Base-by-base conservation (phyloP, 2,888 invertebrate species). In the Luperina testacea region DNA sequence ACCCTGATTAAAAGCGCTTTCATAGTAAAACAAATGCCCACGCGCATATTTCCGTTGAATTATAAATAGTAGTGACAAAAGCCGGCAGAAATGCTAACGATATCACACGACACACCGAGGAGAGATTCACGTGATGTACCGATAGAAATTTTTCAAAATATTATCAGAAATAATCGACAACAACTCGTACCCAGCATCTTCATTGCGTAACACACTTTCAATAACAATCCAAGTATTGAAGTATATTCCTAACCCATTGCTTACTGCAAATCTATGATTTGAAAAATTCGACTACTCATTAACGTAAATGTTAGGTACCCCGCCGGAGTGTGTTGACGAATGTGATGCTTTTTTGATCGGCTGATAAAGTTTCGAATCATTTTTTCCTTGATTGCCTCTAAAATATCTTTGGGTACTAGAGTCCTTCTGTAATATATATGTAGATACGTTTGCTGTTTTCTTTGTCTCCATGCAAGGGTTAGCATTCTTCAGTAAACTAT, bases 41-140 rank as follows among this genome's bases (percentile, higher is more conserved):
- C 85, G 71, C 85, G 64, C 78, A 85, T 88, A 87, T 88, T 82
- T 83, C 68, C 61, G 79, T 81, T 75, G 42, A 73, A 76, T 72
- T 85, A 83, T 77, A 89, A 87, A 87, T 87, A 87, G 89, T 81
- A 75, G 72, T 87, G 87, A 85, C 77, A 81, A 68, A 72, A 75
- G 51, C 17, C 51, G 67, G 3, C 27, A 77, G 78, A 74, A 77
- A 73, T 81, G 78, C 80, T 81, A 77, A 78, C 79, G 71, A 77
- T 82, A 86, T 79, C 67, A 48, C 57, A 61, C 80, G 86, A 63
- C 76, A 69, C 72, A 85, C 65, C 70, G 72, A 38, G 24, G 57
- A 38, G 38, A 48, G 63, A n/a, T 68, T 64, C 73, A 42, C 72
- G 78, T 63, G 51, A 71, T 59, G 53, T 48, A 9, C 68, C 20